A percentile compares a stretch with the other conserved stretches of the same genome.
Evolutionary conservation across 2,888 invertebrate species (phyloP).

Genomic region (Hirudinaria manillensis): DNA sequence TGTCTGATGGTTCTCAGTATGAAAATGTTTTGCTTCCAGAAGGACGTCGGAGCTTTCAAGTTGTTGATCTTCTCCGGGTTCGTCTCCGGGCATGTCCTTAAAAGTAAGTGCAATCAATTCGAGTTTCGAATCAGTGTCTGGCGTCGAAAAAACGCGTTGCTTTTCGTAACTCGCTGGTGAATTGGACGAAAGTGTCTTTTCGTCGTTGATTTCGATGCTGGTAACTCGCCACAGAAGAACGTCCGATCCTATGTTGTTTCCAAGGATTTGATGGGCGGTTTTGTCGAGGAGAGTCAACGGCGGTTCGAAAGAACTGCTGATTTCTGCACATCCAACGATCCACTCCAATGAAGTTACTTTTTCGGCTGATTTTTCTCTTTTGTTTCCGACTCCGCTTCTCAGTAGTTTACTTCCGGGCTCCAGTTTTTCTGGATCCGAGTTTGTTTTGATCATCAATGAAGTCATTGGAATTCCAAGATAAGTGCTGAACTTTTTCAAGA

Average conservation of each 20-base stretch:
- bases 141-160: too few relatives aligned
- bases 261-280: not conserved
- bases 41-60: too few relatives aligned
- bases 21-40: too few relatives aligned
- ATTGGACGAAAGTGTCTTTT: too few relatives aligned
- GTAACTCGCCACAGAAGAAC: not conserved
- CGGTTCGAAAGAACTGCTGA: not conserved
- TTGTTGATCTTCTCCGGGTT: not conserved
- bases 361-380: not conserved
- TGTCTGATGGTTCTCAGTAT: too few relatives aligned
- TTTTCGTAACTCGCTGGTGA: too few relatives aligned
- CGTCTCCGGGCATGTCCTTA: not conserved
- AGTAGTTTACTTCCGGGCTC: not conserved
- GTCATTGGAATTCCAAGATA: conserved; percentile 1
- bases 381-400: not conserved
- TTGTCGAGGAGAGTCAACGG: not conserved
- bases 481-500: not conserved
- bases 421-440: not conserved
- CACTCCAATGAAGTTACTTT: conserved; percentile 14
- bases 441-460: not conserved
- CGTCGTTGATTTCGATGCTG: not conserved
- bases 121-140: too few relatives aligned
- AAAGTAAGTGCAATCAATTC: too few relatives aligned
- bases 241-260: not conserved
- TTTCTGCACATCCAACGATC: conserved; percentile 11